phyloP scores from a whole-genome alignment of 2,888 invertebrate species.

The Hyles lineata region DNA sequence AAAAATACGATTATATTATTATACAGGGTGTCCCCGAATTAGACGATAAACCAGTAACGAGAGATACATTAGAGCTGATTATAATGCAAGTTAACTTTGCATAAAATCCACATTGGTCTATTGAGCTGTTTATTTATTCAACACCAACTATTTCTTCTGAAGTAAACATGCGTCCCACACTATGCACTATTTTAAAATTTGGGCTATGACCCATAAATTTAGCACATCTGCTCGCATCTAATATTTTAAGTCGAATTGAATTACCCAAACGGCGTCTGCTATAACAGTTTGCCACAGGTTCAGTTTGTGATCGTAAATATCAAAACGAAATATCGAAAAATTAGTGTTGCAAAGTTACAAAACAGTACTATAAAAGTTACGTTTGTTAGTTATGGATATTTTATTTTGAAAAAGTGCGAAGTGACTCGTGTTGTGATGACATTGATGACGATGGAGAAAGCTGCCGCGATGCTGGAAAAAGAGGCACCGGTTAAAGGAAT shows the following conservation, averaged over 20 bases:
- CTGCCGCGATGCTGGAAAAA: constrained; percentile 67
- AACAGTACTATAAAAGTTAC: not conserved
- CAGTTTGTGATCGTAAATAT: constrained; percentile 6
- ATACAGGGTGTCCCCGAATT: too few relatives aligned
- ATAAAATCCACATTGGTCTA: too few relatives aligned
- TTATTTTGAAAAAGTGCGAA: constrained; percentile 36
- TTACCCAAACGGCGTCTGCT: not conserved
- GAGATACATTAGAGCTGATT: too few relatives aligned
- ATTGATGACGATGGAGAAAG: constrained; percentile 76
- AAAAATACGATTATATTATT: too few relatives aligned
- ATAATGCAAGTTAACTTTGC: too few relatives aligned
- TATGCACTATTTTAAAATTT: not conserved
- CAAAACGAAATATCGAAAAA: not conserved
- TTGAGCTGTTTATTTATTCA: too few relatives aligned
- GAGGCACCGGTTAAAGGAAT: constrained; percentile 80
- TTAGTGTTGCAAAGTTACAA: not conserved
- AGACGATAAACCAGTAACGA: too few relatives aligned
- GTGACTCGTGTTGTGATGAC: constrained; percentile 42
- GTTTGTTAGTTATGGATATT: not conserved
- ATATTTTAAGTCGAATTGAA: constrained; percentile 8
- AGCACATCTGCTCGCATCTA: not conserved
- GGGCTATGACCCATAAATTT: not conserved
- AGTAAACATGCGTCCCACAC: too few relatives aligned
- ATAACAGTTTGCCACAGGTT: not conserved
- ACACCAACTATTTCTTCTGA: too few relatives aligned